Conservation (phyloP, 2,113 vertebrate species). For the Diglossa brunneiventris region DNA sequence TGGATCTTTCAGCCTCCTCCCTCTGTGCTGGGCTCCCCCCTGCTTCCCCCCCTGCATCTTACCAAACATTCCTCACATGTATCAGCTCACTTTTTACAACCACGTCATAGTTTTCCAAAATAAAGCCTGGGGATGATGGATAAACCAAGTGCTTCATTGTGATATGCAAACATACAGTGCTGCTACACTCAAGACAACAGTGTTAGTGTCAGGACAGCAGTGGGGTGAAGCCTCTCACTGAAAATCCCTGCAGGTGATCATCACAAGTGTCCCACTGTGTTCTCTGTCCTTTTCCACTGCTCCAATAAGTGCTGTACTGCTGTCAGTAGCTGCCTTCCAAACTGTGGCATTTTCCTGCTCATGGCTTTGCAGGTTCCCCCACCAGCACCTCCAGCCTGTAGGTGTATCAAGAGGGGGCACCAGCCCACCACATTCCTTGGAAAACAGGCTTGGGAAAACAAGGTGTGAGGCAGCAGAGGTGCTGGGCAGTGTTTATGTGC, state of each 20-base stretch:
- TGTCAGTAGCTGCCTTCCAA: neutral
- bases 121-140: neutral
- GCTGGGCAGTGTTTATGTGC: neutral
- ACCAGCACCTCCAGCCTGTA: neutral
- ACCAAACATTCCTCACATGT: neutral
- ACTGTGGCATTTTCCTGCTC: neutral
- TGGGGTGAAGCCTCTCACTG: neutral
- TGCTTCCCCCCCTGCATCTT: neutral
- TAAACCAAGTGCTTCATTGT: neutral
- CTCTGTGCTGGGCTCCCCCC: neutral
- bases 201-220: neutral
- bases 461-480: neutral
- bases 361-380: neutral
- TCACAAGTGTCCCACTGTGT: neutral
- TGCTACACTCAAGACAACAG: neutral
- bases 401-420: neutral
- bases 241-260: neutral
- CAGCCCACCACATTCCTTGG: neutral
- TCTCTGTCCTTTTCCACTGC: neutral
- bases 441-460: neutral
- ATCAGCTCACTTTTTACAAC: neutral
- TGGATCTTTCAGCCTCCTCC: neutral
- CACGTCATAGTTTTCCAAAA: neutral
- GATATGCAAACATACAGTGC: neutral
- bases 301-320: neutral